Base-by-base conservation (phyloP, 1,140 invertebrate species). In the Rhyzopertha dominica region DNA sequence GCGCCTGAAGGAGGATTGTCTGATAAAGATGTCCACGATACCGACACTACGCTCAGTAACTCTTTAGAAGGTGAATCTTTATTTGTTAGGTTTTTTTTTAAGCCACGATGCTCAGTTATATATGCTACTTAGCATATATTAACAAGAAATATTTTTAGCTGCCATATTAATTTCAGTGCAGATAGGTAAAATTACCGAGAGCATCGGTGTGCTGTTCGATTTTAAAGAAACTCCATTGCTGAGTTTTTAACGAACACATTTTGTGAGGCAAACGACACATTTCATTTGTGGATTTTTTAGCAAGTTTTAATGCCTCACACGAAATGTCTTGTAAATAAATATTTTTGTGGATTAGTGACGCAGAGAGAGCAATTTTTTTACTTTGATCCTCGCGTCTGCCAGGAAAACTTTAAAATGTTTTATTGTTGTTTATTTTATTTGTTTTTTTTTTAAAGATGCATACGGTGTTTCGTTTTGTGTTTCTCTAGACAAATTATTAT, bases 81-180 rank as follows among this genome's bases (percentile, higher is more conserved):
- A 46, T 20, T 18, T 36, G 25, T 8, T 29, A 19, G 9, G 26
- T 17, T 32, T 32, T n/a, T 32, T 4, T 13, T 32, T 32, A 32
- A 13, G 5, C 5, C 7, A 32, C 9, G n/a, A 18, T 13, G 16
- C 9, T 12, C 3, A 17, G 16, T 32, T 32, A 17, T 9, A 13
- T 32, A 3, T 32, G 10, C 19, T 13, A 17, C 4, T 4, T 32
- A 32, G 13, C 4, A 17, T 3, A 13, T 13, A 32, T n/a, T 32
- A 13, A 5, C 4, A 7, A 10, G 35, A 25, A 8, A 10, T 16
- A 40, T 13, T 23, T 31, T 51, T 29, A 51, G 51, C 58, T 60
- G 58, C 58, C 58, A 58, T 58, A 60, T 60, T 55, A 53, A 51
- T 60, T 60, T 59, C 48, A 60, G 58, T 50, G 58, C 58, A 59